Conservation (phyloP, 2,888 invertebrate species). For the Diogma glabrata region DNA sequence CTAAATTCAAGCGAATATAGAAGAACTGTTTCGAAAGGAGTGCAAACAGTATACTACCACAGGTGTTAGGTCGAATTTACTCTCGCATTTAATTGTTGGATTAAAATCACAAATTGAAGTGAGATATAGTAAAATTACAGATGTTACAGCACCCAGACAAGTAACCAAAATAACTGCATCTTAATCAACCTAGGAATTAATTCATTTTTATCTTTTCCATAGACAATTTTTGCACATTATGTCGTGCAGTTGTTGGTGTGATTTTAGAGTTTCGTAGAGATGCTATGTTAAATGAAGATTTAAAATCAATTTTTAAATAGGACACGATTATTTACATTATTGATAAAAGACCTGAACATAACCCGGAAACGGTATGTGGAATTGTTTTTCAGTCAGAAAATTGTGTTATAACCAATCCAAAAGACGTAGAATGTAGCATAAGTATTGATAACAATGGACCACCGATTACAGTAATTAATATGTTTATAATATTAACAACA, state of each 20-base stretch:
- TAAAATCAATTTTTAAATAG: constrained; percentile 33
- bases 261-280: constrained; percentile 34
- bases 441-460: constrained; percentile 18
- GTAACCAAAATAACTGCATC: too few species aligned
- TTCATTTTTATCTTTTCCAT: too few species aligned
- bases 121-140: too few species aligned
- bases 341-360: constrained; percentile 40
- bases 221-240: constrained; percentile 29
- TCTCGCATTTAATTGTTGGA: too few species aligned
- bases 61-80: too few species aligned
- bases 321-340: constrained; percentile 47
- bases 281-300: constrained; percentile 38
- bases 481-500: too few species aligned
- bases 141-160: too few species aligned
- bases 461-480: constrained; percentile 14
- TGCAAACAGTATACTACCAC: too few species aligned
- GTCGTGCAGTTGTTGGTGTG: constrained; percentile 25
- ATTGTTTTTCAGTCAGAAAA: constrained; percentile 27
- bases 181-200: too few species aligned
- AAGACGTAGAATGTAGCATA: constrained; percentile 27
- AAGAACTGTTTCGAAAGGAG: too few species aligned
- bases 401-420: constrained; percentile 23
- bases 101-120: too few species aligned
- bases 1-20: too few species aligned
- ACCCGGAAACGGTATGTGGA: constrained; percentile 36